Base-by-base conservation (phyloP, 2,888 invertebrate genomes). In the Ypsolopha sequella region DNA sequence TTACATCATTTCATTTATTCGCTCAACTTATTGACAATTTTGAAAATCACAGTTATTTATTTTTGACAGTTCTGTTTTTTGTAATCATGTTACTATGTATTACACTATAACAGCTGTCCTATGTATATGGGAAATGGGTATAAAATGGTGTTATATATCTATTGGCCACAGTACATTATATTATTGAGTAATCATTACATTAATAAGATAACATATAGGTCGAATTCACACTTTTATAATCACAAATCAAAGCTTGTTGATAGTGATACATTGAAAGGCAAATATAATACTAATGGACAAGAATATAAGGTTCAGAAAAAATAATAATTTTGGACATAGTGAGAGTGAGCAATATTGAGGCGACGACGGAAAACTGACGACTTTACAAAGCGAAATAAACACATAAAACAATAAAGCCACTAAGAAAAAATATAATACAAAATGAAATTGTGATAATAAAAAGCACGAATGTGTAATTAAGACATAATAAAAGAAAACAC, bases 21-120 rank as follows among this genome's bases (percentile, higher is more conserved):
- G 80, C 84, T 86, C 85, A 85, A 85, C 84, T 86, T 86, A 86
- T 78, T 82, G 85, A 84, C 85, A 86, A 85, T 85, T 85, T 85
- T 77, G 85, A 85, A 82, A 86, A 86, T 86, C 86, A 86, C 86
- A 85, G 86, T 85, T 85, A 77, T 76, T 50, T 65, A 66, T 64
- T 80, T 79, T 84, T 81, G 84, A 85, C 84, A 81, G 72, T 77
- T 80, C 73, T 49, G 49, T 49, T 49, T 70, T 74, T 71, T 72
- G 80, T 81, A 80, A 80, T 76, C 76, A 65, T 71, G 78, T 53
- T 51, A 53, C 46, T 51, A 24, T 24, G 24, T 24, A 53, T 78
- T 80, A 81, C 80, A 78, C 64, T 66, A 68, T 68, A 78, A 77
- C 81, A 76, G 68, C 68, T 70, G 76, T 70, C 80, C 76, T 79